Base-by-base conservation (phyloP, 2,888 invertebrate genomes). In the Villa cingulata region DNA sequence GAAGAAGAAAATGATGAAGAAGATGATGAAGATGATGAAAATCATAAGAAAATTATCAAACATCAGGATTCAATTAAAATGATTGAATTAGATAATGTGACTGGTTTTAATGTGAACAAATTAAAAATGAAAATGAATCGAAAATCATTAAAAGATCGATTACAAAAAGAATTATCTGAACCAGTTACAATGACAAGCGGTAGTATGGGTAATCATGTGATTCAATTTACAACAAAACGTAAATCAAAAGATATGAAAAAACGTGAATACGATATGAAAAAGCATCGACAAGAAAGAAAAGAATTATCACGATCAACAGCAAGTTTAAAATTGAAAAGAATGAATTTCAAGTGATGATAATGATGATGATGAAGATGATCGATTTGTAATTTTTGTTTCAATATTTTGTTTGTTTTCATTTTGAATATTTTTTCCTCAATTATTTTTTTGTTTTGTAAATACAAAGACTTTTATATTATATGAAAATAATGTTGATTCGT, bases 141-240 rank as follows among this genome's bases (percentile, higher is more conserved):
- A 49, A 57, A 60, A 23, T 61, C 62, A 43, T 71, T 91, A 27
- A 87, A 83, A 23, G 86, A 89, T 53, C 73, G 90, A 19, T 14
- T 39, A 3, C 16, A 39, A 4, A 39, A 39, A 15, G 19, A 39
- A 37, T 32, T 32, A 32, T n/a, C 37, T 10, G 6, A 2, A 4
- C 32, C 48, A 14, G 14, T 41, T 43, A 64, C 75, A 58, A 64
- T 72, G 63, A 59, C 79, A 59, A 59, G 76, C 53, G 70, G 83
- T 56, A 70, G 83, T 1, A 65, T 77, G 14, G 82, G 88, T 39
- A 87, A 83, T 62, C 74, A 80, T 45, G 84, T 87, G 70, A 86
- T 89, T 82, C 83, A 81, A 18, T 90, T 88, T 59, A 73, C 74
- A 4, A 74, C 81, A 57, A 70, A 73, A 54, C 75, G 75, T 54